Conservation (phyloP, 2,888 invertebrate genomes). For the Galerucella nymphaeae region DNA sequence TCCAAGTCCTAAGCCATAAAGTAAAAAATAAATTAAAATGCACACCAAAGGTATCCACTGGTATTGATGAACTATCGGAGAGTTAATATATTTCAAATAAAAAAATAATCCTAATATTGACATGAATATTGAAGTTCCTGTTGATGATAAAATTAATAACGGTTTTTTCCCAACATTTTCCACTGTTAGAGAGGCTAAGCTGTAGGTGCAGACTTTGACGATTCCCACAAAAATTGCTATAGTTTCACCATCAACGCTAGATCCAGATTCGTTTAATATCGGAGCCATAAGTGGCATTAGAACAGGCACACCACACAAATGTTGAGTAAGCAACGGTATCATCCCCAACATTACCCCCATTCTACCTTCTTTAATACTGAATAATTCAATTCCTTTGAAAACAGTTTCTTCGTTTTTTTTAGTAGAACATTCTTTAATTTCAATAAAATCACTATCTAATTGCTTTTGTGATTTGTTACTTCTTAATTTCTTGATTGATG, state of each 20-base stretch:
- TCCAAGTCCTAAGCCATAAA: constrained; percentile 27
- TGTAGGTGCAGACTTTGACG: not conserved
- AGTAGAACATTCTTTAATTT: constrained; percentile 12
- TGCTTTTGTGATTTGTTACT: constrained; percentile 17
- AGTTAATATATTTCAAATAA: constrained; percentile 5
- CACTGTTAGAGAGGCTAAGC: not conserved
- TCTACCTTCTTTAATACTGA: constrained; percentile 13
- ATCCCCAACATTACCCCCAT: constrained; percentile 18
- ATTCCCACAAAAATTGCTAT: constrained; percentile 24
- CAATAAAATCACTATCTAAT: not conserved
- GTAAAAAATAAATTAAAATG: constrained; percentile 16
- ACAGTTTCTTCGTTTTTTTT: not conserved
- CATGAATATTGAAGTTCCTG: not conserved
- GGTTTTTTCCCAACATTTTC: constrained; percentile 12
- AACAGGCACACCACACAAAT: constrained; percentile 16
- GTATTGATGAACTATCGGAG: not conserved
- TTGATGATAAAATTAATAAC: not conserved
- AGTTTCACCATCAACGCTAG: constrained; percentile 22
- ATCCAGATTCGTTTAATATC: constrained; percentile 25
- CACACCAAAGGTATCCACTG: not conserved
- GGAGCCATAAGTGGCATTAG: constrained; percentile 28
- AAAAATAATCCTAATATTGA: constrained; percentile 6
- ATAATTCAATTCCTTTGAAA: not conserved
- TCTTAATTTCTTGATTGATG: constrained; percentile 10
- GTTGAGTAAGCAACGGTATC: constrained; percentile 11